Evolutionary conservation across 1,140 invertebrate genomes (phyloP).

Genomic region (Leguminivora glycinivorella): DNA sequence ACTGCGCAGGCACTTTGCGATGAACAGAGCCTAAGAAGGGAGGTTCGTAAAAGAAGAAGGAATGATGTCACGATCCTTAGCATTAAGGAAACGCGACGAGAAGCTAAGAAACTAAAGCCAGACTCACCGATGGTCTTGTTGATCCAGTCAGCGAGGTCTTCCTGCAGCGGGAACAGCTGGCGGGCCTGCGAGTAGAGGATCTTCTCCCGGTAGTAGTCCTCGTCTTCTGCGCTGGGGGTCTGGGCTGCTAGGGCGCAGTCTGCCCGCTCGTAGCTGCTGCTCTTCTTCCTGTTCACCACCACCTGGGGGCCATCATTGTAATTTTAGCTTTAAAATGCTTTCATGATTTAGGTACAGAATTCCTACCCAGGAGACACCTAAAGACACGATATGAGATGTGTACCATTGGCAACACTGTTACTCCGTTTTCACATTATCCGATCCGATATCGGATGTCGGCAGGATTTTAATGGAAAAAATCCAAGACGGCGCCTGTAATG

Average conservation of each 20-base stretch:
- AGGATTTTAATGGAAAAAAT: too few relatives aligned
- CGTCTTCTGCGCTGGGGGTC: constrained; percentile 83
- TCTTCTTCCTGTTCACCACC: constrained; percentile 72
- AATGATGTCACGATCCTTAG: too few relatives aligned
- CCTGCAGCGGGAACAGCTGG: constrained; percentile 89
- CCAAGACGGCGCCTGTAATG: too few relatives aligned
- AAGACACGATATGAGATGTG: too few relatives aligned
- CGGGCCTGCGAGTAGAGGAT: constrained; percentile 87
- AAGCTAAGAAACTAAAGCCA: neutral
- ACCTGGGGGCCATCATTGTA: constrained; percentile 32
- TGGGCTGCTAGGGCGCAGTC: constrained; percentile 79
- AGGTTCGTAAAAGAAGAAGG: too few relatives aligned
- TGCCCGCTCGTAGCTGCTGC: constrained; percentile 79
- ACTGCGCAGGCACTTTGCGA: too few relatives aligned
- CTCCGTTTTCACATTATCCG: too few relatives aligned
- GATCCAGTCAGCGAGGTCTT: constrained; percentile 93
- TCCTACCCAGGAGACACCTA: too few relatives aligned
- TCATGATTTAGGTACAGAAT: too few relatives aligned
- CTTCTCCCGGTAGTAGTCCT: constrained; percentile 87
- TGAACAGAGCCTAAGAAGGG: too few relatives aligned
- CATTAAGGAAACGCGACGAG: neutral
- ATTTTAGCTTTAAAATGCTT: neutral
- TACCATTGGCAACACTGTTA: too few relatives aligned
- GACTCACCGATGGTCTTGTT: constrained; percentile 89
- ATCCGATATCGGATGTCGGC: too few relatives aligned